Percentiles rank a stretch among this genome's conserved stretches.
Evolutionary conservation across 92 coral and sea anemone species (phyloP).

Genomic region (Nematostella vectensis): DNA sequence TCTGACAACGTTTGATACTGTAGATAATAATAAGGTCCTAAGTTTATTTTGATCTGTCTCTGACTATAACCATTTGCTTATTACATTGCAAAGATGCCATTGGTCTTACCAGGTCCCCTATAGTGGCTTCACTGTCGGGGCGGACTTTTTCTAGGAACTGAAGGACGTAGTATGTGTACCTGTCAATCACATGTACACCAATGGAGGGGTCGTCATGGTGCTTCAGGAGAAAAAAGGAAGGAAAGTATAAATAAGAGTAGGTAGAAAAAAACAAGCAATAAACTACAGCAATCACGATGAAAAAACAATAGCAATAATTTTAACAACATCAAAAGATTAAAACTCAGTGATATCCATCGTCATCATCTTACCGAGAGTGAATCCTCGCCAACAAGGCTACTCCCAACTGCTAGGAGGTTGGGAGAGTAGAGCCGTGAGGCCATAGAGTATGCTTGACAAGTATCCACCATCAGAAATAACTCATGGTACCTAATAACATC

Average conservation of each 20-base stretch:
- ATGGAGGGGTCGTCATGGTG: slow-evolving; percentile 97
- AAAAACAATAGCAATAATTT: neutral
- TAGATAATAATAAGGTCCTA: too few relatives aligned
- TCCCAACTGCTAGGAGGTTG: slow-evolving; percentile 88
- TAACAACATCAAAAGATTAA: too few relatives aligned
- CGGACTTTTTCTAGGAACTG: slow-evolving; percentile 83
- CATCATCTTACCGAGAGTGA: slow-evolving; percentile 97
- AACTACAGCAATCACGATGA: neutral
- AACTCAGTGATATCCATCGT: too few relatives aligned
- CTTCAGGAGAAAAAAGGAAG: slow-evolving; percentile 27
- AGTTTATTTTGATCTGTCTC: too few relatives aligned
- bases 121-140: slow-evolving; percentile 75
- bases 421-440: slow-evolving; percentile 80
- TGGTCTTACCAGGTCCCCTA: slow-evolving; percentile 82
- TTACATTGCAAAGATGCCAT: too few relatives aligned
- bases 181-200: slow-evolving; percentile 96
- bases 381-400: slow-evolving; percentile 92
- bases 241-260: neutral
- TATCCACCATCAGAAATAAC: slow-evolving; percentile 86
- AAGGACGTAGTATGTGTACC: slow-evolving; percentile 89
- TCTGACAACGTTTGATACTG: too few relatives aligned
- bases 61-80: too few relatives aligned
- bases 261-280: neutral
- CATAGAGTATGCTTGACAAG: slow-evolving; percentile 98
- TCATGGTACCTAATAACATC: slow-evolving; percentile 72